Evolutionary conservation across 2,888 invertebrate genomes (phyloP).

Genomic region (Gryllus longicercus): DNA sequence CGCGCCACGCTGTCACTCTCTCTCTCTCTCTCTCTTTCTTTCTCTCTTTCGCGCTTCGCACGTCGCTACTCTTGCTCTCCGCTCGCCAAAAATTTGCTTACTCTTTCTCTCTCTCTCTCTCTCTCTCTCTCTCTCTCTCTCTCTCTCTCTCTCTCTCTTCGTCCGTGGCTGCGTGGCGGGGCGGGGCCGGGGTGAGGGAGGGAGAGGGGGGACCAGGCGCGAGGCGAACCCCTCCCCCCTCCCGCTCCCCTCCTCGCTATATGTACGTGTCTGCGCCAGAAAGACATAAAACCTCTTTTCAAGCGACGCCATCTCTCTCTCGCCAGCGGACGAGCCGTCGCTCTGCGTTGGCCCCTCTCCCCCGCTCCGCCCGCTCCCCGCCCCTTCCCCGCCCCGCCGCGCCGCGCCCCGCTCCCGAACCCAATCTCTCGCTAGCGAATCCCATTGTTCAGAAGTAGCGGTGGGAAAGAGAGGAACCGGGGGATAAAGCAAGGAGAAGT

Average conservation of each 20-base stretch:
- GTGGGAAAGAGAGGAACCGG: neutral
- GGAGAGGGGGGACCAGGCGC: neutral
- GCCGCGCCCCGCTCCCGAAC: no score
- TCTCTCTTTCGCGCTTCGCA: neutral
- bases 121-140: neutral
- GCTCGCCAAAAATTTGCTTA: neutral
- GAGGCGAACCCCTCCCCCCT: neutral
- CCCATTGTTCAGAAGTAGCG: conserved; percentile 1
- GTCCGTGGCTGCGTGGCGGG: no score
- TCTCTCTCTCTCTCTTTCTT: neutral
- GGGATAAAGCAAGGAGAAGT: neutral
- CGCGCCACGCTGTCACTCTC: neutral
- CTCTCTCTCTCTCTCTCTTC: neutral
- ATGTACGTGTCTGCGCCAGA: neutral
- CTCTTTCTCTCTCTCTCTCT: neutral
- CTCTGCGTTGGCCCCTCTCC: no score
- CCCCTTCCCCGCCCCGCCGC: no score
- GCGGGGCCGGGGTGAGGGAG: no score
- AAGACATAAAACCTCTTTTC: conserved; percentile 17
- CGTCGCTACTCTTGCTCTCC: neutral
- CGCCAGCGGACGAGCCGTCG: neutral
- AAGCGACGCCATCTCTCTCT: neutral
- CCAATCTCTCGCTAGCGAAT: neutral
- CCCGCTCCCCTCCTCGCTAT: neutral
- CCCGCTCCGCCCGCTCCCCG: no score